Percentiles rank a stretch among this genome's conserved stretches.
Conservation (phyloP, 2,797 vertebrate genomes). For the Centropyge bicolor region DNA sequence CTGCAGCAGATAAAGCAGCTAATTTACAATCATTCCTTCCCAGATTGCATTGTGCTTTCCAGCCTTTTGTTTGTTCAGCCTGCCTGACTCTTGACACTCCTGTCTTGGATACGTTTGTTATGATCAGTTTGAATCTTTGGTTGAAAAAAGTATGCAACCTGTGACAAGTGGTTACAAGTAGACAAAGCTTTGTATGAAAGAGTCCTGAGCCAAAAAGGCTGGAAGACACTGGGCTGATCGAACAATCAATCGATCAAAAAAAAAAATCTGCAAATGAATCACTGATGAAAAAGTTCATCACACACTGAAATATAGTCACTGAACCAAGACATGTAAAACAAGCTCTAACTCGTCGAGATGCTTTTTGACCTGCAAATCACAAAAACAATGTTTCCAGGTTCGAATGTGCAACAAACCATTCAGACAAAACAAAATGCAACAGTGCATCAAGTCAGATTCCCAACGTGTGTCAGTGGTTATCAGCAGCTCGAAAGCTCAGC, state of each 20-base stretch:
- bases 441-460: constrained; percentile 20
- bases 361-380: constrained; percentile 33
- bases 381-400: constrained; percentile 2
- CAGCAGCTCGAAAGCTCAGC: constrained; percentile 39
- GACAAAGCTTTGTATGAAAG: not conserved
- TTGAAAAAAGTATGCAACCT: no score
- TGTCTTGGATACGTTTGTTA: not conserved
- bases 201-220: not conserved
- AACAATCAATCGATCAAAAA: not conserved
- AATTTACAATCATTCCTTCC: not conserved
- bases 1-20: no score
- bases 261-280: not conserved
- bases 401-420: constrained; percentile 17
- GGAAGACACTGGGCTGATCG: not conserved
- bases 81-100: not conserved
- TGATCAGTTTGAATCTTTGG: no score
- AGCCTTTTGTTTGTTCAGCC: not conserved
- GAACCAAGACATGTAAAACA: not conserved
- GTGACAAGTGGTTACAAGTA: not conserved
- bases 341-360: not conserved
- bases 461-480: constrained; percentile 33
- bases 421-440: constrained; percentile 11
- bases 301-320: not conserved
- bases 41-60: not conserved
- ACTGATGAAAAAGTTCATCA: not conserved